These are phyloP conservation scores for Theristicus caerulescens DNA, from an alignment of 2,113 vertebrate species.

Conservation along the genomic window DNA sequence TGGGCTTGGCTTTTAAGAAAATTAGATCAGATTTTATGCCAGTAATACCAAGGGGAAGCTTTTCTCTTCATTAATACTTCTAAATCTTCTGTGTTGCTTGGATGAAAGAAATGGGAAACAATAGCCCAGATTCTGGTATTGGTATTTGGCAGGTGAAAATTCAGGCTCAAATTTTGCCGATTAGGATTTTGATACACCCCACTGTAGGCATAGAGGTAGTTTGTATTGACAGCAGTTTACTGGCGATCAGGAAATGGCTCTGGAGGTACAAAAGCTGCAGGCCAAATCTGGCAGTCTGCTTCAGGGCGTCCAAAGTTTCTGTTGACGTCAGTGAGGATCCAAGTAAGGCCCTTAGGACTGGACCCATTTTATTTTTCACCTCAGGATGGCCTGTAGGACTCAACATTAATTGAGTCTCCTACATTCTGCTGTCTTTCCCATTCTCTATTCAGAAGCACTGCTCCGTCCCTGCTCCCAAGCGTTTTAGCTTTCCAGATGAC, in stretches of 20 bases:
- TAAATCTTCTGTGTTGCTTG: neutral
- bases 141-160: neutral
- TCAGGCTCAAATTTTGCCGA: neutral
- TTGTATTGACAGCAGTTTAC: neutral
- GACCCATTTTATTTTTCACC: neutral
- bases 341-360: neutral
- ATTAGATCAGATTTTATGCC: neutral
- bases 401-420: rapidly evolving
- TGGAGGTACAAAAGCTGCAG: neutral
- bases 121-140: neutral
- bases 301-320: neutral
- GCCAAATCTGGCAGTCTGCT: neutral
- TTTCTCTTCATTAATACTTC: neutral
- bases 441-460: neutral
- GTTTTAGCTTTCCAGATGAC: neutral
- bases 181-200: neutral
- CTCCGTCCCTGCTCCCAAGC: neutral
- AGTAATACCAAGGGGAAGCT: neutral
- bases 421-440: neutral
- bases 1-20: neutral
- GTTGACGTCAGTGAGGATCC: neutral
- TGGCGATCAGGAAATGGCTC: neutral
- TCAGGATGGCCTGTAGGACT: neutral
- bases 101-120: neutral
- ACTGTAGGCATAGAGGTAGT: rapidly evolving